Evolutionary conservation across 2,888 invertebrate species (phyloP).

Genomic region (Cyaniris semiargus): DNA sequence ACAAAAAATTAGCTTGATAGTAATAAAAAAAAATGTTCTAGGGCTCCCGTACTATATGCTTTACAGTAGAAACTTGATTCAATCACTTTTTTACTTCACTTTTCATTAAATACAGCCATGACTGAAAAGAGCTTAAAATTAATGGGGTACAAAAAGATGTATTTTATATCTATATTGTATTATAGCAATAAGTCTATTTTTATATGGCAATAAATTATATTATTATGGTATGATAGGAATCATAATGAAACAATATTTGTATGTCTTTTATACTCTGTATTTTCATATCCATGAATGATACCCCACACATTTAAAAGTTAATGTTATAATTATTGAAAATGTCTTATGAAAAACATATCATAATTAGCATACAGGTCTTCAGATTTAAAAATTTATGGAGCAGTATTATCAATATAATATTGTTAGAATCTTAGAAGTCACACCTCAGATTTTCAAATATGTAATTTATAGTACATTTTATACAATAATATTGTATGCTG

Average conservation of each 20-base stretch:
- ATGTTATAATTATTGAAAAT: constrained; percentile 31
- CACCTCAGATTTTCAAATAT: neutral
- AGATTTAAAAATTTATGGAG: neutral
- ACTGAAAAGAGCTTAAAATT: constrained; percentile 58
- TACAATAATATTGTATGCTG: neutral
- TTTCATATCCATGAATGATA: neutral
- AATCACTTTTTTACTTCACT: neutral
- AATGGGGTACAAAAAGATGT: constrained; percentile 44
- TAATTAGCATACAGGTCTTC: constrained; percentile 33
- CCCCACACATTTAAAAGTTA: constrained; percentile 25
- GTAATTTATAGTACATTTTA: neutral
- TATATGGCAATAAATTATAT: constrained; percentile 62
- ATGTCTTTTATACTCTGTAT: constrained; percentile 28
- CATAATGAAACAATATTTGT: constrained; percentile 28
- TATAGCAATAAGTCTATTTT: constrained; percentile 59
- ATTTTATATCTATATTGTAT: constrained; percentile 54
- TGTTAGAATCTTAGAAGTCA: neutral
- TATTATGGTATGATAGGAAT: constrained; percentile 34
- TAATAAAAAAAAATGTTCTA: too few relatives aligned
- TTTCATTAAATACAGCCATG: constrained; percentile 34
- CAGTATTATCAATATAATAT: constrained; percentile 7
- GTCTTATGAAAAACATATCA: constrained; percentile 43
- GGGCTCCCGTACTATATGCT: too few relatives aligned
- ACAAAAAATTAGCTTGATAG: too few relatives aligned
- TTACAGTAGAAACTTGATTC: neutral